phyloP scores from a whole-genome alignment of 37 sponge, comb jelly and placozoan species.

The Spongilla lacustris region DNA sequence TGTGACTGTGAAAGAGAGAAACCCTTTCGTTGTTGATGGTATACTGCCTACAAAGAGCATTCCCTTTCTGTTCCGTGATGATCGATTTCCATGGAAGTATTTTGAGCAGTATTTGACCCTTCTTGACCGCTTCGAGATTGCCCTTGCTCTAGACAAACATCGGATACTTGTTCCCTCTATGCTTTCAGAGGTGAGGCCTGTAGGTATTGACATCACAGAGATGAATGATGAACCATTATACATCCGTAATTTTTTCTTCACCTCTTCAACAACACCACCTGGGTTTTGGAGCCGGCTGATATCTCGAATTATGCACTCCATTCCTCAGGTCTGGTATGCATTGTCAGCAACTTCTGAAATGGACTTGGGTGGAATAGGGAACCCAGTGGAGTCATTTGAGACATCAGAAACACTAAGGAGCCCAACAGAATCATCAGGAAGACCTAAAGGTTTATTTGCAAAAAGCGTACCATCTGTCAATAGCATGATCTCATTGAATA shows the following conservation, averaged over 20 bases:
- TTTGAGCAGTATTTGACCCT: conserved; percentile 84
- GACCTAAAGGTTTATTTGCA: neutral
- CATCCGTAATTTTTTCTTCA: conserved; percentile 54
- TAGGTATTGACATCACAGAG: neutral
- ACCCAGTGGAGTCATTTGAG: neutral
- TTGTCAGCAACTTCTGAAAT: neutral
- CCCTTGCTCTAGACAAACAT: conserved; percentile 80
- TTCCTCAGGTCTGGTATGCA: conserved; percentile 42
- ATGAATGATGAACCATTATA: conserved; percentile 1
- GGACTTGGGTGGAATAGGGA: neutral
- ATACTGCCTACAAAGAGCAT: conserved; percentile 60
- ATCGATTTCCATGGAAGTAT: conserved; percentile 74
- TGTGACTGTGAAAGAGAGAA: conserved; percentile 80
- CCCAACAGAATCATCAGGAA: too few relatives aligned
- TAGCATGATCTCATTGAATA: neutral
- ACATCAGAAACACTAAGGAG: too few relatives aligned
- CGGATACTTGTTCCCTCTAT: conserved; percentile 87
- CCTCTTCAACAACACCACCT: conserved; percentile 57
- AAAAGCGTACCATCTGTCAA: neutral
- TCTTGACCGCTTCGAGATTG: conserved; percentile 88
- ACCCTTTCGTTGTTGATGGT: conserved; percentile 80
- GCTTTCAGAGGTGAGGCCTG: conserved; percentile 70
- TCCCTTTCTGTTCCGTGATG: conserved; percentile 70
- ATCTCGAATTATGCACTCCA: conserved; percentile 79
- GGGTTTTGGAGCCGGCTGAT: conserved; percentile 94